A percentile compares a stretch with the other conserved stretches of the same genome.
Evolutionary conservation across 2,888 invertebrate species (phyloP).

Genomic region (Netelia fuscicornis): DNA sequence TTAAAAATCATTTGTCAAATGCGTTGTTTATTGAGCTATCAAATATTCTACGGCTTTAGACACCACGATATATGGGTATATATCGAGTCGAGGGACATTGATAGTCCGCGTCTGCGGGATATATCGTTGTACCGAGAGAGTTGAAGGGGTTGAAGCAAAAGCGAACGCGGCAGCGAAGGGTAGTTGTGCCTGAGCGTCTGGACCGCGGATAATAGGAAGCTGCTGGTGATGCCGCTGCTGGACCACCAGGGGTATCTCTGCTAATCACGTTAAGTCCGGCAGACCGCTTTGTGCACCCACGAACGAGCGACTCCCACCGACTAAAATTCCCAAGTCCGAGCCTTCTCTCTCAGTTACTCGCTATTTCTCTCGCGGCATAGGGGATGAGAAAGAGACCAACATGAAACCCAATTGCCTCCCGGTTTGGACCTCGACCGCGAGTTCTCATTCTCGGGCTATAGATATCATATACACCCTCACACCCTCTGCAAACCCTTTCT

Average conservation of each 20-base stretch:
- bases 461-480: slow-evolving; percentile 53
- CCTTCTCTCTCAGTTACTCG: slow-evolving; percentile 63
- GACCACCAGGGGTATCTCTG: slow-evolving; percentile 81
- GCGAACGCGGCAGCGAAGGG: slow-evolving; percentile 69
- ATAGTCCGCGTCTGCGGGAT: slow-evolving; percentile 68
- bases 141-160: slow-evolving; percentile 72
- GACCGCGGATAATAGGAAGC: slow-evolving; percentile 83
- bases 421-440: slow-evolving; percentile 55
- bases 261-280: slow-evolving; percentile 84
- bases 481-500: slow-evolving; percentile 26
- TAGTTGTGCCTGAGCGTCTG: slow-evolving; percentile 78
- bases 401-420: slow-evolving; percentile 70
- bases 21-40: not conserved
- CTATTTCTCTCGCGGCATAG: slow-evolving; percentile 37
- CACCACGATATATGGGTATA: not conserved
- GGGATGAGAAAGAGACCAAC: slow-evolving; percentile 62
- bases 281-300: slow-evolving; percentile 82
- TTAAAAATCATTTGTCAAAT: not conserved
- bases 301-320: slow-evolving; percentile 74
- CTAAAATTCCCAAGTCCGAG: slow-evolving; percentile 79
- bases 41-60: slow-evolving; percentile 3
- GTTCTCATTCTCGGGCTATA: slow-evolving; percentile 63
- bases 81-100: slow-evolving; percentile 67
- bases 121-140: slow-evolving; percentile 66
- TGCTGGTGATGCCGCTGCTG: slow-evolving; percentile 54